These are phyloP conservation scores for Meghimatium bilineatum DNA, from an alignment of 2,888 invertebrate species.

Conservation along the genomic window DNA sequence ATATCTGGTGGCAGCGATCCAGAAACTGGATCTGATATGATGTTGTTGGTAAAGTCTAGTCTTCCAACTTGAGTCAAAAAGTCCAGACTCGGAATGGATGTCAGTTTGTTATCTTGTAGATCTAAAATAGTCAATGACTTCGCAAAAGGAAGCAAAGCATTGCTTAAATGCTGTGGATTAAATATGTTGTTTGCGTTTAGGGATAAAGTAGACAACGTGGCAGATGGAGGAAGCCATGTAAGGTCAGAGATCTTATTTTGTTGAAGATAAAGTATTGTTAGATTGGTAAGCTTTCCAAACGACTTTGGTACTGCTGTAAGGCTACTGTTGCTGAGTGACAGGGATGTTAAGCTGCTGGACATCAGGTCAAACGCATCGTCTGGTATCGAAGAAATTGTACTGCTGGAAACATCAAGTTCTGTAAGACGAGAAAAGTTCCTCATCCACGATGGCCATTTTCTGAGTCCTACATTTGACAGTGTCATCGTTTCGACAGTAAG, in stretches of 20 bases:
- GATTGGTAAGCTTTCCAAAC: background rate
- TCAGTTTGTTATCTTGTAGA: background rate
- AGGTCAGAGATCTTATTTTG: background rate
- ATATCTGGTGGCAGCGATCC: background rate
- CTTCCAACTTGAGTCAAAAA: background rate
- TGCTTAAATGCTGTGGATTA: background rate
- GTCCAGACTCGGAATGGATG: background rate
- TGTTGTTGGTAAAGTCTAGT: background rate
- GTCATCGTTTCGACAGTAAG: background rate
- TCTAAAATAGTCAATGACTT: background rate
- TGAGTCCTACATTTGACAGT: background rate
- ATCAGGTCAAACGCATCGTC: constrained; percentile 1
- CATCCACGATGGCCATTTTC: background rate
- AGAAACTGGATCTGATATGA: background rate
- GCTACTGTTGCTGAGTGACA: background rate
- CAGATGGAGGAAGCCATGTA: background rate
- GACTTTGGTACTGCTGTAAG: background rate
- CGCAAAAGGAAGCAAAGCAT: background rate
- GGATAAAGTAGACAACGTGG: background rate
- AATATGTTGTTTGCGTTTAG: background rate
- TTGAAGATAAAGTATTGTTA: background rate
- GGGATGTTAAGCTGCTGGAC: background rate
- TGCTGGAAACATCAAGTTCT: background rate
- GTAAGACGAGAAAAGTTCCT: background rate
- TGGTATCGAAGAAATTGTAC: background rate